Base-by-base conservation (phyloP, 2,888 invertebrate species). In the Scaptomyza tumidula region DNA sequence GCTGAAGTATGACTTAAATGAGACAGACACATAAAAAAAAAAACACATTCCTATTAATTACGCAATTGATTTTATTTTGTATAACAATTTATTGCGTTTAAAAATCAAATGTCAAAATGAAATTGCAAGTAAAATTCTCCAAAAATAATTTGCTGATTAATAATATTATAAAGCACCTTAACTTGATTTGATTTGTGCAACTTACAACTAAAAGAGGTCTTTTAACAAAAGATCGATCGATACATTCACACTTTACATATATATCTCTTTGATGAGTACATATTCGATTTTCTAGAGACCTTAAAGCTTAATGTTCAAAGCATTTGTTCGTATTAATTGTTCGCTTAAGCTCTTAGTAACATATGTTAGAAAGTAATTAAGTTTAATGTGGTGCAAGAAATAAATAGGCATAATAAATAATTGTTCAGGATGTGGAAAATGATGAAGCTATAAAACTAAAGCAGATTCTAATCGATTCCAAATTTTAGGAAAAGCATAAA, bases 81-180 rank as follows among this genome's bases (percentile, higher is more conserved):
- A 39, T 46, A 81, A 80, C 82, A 79, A 68, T 78, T 86, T 86
- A 75, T 80, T 83, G 44, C 2, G 37, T 43, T 75, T 77, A 48
- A 53, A 77, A 80, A 75, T 72, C 31, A 81, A 78, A 62, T 64
- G 35, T 77, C 43, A 45, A 55, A 58, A 61, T 50, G 66, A 67
- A 52, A 43, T 49, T 29, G 43, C 46, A 78, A 68, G 50, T 55
- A 61, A 64, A 55, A 55, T 63, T 45, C 45, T 83, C 59, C 61
- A 86, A 86, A 86, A 82, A 86, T 86, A 39, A 83, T 77, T 78
- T 37, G 44, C 49, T 72, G 72, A 53, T 44, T 57, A 63, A 65
- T 59, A 9, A 27, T 43, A 39, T 79, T 54, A 65, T 14, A 72
- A 86, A 86, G 84, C 80, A 86, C 80, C 80, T 70, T 75, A 86